phyloP scores from a whole-genome alignment of 2,113 vertebrate genomes.

The Agapornis roseicollis region DNA sequence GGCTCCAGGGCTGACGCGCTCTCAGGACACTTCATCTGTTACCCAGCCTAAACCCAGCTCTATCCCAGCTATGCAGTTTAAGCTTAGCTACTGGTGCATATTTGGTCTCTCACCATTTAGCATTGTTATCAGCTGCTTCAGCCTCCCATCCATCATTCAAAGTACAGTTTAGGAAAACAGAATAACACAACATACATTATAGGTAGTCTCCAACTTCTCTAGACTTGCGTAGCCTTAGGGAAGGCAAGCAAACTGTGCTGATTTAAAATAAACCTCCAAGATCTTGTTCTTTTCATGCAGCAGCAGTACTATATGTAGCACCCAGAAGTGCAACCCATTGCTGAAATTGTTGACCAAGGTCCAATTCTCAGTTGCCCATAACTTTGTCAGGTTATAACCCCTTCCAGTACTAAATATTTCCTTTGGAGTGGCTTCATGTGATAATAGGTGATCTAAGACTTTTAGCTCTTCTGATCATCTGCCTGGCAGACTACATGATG shows the following conservation, averaged over 20 bases:
- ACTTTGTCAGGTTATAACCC: background rate
- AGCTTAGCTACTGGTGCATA: conserved; percentile 12
- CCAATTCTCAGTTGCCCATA: background rate
- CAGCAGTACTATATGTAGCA: background rate
- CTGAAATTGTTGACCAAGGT: conserved; percentile 6
- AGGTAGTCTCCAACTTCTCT: conserved; percentile 21
- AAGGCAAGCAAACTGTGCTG: background rate
- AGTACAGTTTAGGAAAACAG: conserved; percentile 36
- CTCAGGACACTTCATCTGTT: conserved; percentile 48
- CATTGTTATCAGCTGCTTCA: conserved; percentile 56
- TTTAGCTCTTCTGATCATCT: background rate
- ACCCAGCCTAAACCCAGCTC: background rate
- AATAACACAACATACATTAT: conserved; percentile 53
- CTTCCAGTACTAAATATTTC: background rate
- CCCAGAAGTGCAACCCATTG: background rate
- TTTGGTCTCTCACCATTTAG: conserved; percentile 58
- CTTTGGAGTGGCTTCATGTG: conserved; percentile 1
- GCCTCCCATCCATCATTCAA: conserved; percentile 19
- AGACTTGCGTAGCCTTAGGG: background rate
- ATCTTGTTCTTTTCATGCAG: background rate
- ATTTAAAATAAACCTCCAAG: background rate
- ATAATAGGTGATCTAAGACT: background rate
- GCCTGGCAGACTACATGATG: background rate
- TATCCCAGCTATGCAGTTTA: background rate
- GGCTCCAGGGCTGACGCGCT: background rate